Conservation (phyloP, 2,113 vertebrate genomes). For the Todiramphus saurophagus region DNA sequence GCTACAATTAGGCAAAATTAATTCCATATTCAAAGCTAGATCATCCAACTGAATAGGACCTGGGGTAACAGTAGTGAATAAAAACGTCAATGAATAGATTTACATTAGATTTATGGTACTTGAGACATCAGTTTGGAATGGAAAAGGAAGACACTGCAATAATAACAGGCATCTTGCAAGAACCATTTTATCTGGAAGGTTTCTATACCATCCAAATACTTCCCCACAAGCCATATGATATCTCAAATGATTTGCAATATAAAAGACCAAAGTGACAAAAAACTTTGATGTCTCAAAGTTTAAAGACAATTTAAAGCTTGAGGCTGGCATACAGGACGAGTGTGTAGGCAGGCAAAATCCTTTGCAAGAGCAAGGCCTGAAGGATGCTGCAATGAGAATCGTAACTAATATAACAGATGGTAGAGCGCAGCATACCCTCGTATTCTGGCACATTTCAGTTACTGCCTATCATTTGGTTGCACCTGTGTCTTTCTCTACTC, state of each 20-base stretch:
- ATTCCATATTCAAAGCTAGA: background rate
- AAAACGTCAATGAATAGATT: background rate
- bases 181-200: background rate
- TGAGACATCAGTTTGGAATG: background rate
- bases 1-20: background rate
- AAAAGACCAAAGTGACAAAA: background rate
- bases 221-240: background rate
- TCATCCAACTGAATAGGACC: background rate
- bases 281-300: slow-evolving; percentile 5
- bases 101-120: background rate
- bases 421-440: background rate
- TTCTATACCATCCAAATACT: background rate
- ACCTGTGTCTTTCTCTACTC: slow-evolving; percentile 47
- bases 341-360: slow-evolving; percentile 34
- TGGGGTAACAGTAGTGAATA: background rate
- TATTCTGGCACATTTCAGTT: slow-evolving; percentile 13
- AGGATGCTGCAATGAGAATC: slow-evolving; percentile 12
- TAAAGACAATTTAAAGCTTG: slow-evolving; percentile 25
- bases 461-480: slow-evolving; percentile 36
- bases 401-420: slow-evolving; percentile 33
- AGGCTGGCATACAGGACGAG: background rate
- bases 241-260: background rate
- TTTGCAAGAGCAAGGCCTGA: slow-evolving; percentile 14
- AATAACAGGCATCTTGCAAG: background rate
- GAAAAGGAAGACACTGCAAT: background rate